A percentile compares a stretch with the other conserved stretches of the same genome.
Evolutionary conservation across 2,113 vertebrate species (phyloP).

Genomic region (Dipodomys merriami): DNA sequence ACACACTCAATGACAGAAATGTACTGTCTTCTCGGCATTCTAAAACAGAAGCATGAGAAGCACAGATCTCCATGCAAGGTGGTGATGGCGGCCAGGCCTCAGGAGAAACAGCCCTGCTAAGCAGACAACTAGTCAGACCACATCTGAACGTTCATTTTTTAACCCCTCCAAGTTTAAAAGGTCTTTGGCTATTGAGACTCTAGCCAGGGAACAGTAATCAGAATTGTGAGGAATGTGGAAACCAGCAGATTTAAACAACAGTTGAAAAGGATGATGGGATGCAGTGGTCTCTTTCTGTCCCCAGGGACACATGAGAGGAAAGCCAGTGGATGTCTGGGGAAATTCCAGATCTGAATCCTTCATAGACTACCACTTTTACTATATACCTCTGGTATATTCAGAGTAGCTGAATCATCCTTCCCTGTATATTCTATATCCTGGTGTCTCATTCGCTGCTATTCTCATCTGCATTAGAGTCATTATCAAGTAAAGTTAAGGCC

Average conservation of each 20-base stretch:
- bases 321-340: too few relatives aligned
- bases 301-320: background rate
- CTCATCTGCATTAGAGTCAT: too few relatives aligned
- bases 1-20: background rate
- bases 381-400: too few relatives aligned
- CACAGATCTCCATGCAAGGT: background rate
- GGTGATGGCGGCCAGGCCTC: background rate
- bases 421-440: too few relatives aligned
- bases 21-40: background rate
- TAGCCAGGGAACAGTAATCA: background rate
- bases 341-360: background rate
- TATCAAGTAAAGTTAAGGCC: background rate
- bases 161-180: conserved; percentile 26
- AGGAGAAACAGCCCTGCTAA: background rate
- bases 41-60: background rate
- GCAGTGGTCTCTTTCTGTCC: background rate
- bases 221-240: background rate
- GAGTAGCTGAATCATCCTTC: background rate
- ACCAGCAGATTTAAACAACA: background rate
- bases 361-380: background rate
- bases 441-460: background rate
- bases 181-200: background rate
- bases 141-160: background rate
- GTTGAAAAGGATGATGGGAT: background rate
- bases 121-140: background rate